Base-by-base conservation (phyloP, 2,888 invertebrate genomes). In the Mesoligia furuncula region DNA sequence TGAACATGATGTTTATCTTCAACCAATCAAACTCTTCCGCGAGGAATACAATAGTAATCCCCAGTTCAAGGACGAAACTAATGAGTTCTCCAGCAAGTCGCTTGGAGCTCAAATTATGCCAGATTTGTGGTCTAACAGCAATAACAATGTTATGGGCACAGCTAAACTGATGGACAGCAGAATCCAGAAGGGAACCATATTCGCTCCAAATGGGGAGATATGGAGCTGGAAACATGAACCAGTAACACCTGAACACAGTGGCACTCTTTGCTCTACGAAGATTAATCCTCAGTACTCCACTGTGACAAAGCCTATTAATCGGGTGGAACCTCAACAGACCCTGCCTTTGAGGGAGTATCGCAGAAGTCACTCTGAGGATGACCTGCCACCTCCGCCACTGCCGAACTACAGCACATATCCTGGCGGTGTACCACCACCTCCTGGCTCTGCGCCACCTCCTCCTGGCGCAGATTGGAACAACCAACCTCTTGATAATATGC, bases 191-290 rank as follows among this genome's bases (percentile, higher is more conserved):
- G 97, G 97, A 2, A 97, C 96, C 2, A 96, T 97, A 88, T 97
- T 96, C 80, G 97, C 96, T 24, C 97, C 97, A 7, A 96, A 97
- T 85, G 97, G 97, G 1, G 97, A 97, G 88, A 95, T 97, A 80
- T 97, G 97, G 97, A 96, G 96, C 85, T 97, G 97, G 97, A 96
- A 96, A 88, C 95, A 96, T 86, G 96, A 96, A 76, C 95, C 96
- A 2, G 95, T 95, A n/a, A 96, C 96, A 68, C 95, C 95, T 71
- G 96, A 96, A 87, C 95, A 94, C 69, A 96, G 95, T 85, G 95
- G 96, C 39, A 95, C 95, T 51, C 92, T 96, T 76, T 94, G 96
- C 83, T 96, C 96, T 0, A 96, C 96, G 5, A 96, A 96, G 86
- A 96, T 96, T 59, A 95, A 93, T 88, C 96, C 97, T 39, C 96